Evolutionary conservation across 2,888 invertebrate species (phyloP).

Genomic region (Pantelozetes paolii): DNA sequence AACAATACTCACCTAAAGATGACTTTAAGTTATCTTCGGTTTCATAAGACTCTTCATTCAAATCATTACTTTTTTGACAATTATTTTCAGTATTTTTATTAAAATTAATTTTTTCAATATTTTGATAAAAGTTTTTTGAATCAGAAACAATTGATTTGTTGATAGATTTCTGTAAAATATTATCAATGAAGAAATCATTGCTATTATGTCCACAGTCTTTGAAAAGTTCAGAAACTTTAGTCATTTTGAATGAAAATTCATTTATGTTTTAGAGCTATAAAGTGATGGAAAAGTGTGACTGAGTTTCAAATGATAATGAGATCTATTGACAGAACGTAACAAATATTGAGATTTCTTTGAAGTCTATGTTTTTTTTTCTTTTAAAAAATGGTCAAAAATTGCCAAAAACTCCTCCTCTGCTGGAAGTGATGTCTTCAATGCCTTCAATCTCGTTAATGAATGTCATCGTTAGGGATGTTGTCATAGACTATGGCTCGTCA

Average conservation of each 20-base stretch:
- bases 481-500: neutral
- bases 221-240: neutral
- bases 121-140: neutral
- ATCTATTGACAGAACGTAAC: neutral
- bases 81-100: neutral
- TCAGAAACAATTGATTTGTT: neutral
- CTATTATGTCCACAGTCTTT: neutral
- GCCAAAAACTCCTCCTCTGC: conserved; percentile 21
- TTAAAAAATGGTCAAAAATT: neutral
- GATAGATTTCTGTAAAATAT: conserved; percentile 19
- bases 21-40: too few relatives aligned
- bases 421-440: too few relatives aligned
- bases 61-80: too few relatives aligned
- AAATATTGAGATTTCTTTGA: neutral
- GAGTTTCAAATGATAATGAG: neutral
- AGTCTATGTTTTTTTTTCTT: neutral
- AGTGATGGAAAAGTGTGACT: neutral
- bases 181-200: conserved; percentile 19
- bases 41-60: too few relatives aligned
- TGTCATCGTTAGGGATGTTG: conserved; percentile 21
- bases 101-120: neutral
- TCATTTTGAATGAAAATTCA: neutral
- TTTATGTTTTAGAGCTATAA: neutral
- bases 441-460: conserved; percentile 21
- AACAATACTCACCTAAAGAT: too few relatives aligned